Evolutionary conservation across 2,888 invertebrate genomes (phyloP).

Genomic region (Macrosiphum euphorbiae): DNA sequence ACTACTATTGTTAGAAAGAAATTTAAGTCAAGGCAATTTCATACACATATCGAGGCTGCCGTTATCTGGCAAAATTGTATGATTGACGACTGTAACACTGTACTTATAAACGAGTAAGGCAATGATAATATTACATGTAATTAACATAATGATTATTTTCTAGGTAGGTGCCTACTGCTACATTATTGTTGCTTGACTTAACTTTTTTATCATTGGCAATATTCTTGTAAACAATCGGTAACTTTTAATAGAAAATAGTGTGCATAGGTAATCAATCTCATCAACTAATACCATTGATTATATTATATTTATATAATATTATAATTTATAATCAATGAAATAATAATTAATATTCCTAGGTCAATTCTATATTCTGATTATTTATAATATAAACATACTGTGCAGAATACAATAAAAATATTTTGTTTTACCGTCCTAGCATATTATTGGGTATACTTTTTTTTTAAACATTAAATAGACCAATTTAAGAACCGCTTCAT

Average conservation of each 20-base stretch:
- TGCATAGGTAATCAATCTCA: background rate
- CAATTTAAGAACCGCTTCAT: background rate
- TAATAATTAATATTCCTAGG: background rate
- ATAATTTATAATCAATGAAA: background rate
- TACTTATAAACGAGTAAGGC: background rate
- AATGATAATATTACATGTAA: background rate
- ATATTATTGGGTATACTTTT: background rate
- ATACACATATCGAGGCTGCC: background rate
- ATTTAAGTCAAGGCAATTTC: constrained; percentile 16
- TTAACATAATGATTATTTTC: background rate
- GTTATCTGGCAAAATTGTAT: background rate
- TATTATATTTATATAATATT: background rate
- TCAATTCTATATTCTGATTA: background rate
- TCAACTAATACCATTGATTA: background rate
- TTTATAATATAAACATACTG: background rate
- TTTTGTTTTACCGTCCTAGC: background rate
- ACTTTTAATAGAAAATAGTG: background rate
- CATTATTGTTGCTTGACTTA: background rate
- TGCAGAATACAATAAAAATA: background rate
- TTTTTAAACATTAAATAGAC: background rate
- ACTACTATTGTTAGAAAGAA: background rate
- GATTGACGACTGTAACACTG: background rate
- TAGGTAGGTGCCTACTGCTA: background rate
- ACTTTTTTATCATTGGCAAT: background rate
- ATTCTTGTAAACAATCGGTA: background rate